Percentiles rank a stretch among this genome's conserved stretches.
Conservation (phyloP, 2,888 invertebrate genomes). For the Hydrotaea diabolus region DNA sequence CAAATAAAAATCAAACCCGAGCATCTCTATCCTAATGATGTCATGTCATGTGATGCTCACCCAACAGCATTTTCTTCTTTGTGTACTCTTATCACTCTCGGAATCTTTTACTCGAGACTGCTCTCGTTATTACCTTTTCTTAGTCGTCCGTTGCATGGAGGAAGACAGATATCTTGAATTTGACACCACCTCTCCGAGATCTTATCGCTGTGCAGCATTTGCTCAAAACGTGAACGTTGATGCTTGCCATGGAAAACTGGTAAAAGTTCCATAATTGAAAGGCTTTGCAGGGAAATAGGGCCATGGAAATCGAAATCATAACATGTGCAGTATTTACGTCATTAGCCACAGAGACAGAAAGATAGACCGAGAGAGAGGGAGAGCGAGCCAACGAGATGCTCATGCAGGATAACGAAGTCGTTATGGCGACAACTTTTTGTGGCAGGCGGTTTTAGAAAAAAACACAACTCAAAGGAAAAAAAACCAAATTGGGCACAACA, state of each 20-base stretch:
- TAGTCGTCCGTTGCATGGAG: neutral
- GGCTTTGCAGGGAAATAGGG: neutral
- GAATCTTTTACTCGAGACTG: neutral
- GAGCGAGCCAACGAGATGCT: slow-evolving; percentile 29
- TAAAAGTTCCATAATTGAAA: slow-evolving; percentile 11
- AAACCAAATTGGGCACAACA: neutral
- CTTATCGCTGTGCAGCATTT: slow-evolving; percentile 11
- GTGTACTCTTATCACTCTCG: neutral
- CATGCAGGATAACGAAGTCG: slow-evolving; percentile 56
- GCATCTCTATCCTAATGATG: neutral
- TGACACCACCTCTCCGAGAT: slow-evolving; percentile 12
- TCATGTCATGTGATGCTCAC: slow-evolving; percentile 4
- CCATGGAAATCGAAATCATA: slow-evolving; percentile 43
- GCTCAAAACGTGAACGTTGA: neutral
- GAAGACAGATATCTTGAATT: slow-evolving; percentile 15
- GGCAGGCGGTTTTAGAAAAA: slow-evolving; percentile 9
- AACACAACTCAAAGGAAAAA: neutral
- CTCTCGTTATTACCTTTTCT: neutral
- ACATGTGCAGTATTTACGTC: slow-evolving; percentile 64
- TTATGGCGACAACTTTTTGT: slow-evolving; percentile 49
- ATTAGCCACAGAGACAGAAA: slow-evolving; percentile 53
- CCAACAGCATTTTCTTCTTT: neutral
- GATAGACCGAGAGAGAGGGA: neutral
- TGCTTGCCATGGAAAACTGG: slow-evolving; percentile 1
- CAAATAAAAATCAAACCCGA: neutral